A percentile compares a stretch with the other conserved stretches of the same genome.
phyloP scores from a whole-genome alignment of 2,113 vertebrate species.

The Epinephelus fuscoguttatus region DNA sequence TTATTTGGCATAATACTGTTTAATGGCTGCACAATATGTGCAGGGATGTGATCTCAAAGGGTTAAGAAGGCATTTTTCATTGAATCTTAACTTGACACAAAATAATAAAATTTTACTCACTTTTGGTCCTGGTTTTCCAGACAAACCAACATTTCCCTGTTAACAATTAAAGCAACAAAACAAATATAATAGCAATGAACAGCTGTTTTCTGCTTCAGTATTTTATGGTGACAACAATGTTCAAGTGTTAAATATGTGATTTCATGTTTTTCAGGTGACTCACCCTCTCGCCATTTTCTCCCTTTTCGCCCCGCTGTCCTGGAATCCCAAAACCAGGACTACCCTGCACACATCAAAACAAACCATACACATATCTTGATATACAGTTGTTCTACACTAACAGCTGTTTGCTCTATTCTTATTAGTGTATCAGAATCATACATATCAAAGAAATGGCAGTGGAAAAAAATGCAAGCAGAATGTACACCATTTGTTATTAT shows the following conservation, averaged over 20 bases:
- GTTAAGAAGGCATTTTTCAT: too few species aligned
- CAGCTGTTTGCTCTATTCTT: neutral
- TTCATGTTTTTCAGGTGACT: constrained; percentile 65
- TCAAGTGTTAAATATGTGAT: neutral
- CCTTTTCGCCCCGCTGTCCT: constrained; percentile 89
- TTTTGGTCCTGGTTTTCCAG: constrained; percentile 92
- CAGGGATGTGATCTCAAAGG: too few species aligned
- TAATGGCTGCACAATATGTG: too few species aligned
- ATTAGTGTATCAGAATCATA: neutral
- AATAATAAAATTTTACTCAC: constrained; percentile 71
- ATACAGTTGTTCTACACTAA: neutral
- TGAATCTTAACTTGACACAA: neutral
- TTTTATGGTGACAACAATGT: neutral
- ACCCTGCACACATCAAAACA: constrained; percentile 78
- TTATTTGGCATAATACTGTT: too few species aligned
- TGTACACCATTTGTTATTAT: neutral
- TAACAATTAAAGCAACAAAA: constrained; percentile 34
- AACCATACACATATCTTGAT: neutral
- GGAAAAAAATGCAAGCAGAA: neutral
- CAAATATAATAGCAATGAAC: neutral
- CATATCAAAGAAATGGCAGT: neutral
- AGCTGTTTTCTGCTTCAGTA: neutral
- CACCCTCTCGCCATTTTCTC: constrained; percentile 91
- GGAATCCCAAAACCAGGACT: constrained; percentile 92
- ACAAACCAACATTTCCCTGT: constrained; percentile 93